Evolutionary conservation across 2,113 vertebrate species (phyloP), one percentile per base, ranked within the genome.

Genomic region (Eulemur rufifrons): DNA sequence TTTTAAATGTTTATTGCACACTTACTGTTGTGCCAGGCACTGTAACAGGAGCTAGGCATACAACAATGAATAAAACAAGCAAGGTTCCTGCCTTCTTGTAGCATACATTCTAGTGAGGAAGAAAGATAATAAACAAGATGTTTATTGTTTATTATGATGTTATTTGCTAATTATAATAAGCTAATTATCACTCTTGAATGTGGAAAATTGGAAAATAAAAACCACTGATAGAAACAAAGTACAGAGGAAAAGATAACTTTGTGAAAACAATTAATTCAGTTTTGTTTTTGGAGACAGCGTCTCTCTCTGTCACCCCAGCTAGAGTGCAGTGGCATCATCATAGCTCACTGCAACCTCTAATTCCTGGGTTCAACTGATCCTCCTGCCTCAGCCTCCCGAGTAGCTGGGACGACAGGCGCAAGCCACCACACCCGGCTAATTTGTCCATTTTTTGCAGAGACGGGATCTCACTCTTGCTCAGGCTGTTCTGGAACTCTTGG

Each of bases 1-100:
- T 96, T 97, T 96, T 85, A 94, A 96, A 94, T 84, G 63, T 97
- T 97, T 97, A 96, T 90, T 95, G 95, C 95, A 45, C 59, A 92
- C 76, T 87, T 94, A 39, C 54, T 88, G 17, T 32, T 93, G 29
- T 89, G 84, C 81, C 63, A 93, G 42, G 78, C 91, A 86, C 63
- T 89, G 27, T 89, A 74, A 95, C 64, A 96, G 78, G 37, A 95
- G 47, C 84, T 91, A 86, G 63, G 50, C 56, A 90, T 71, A 92
- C 76, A 94, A 80, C 54, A 97, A 91, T 69, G 52, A 89, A n/a
- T 34, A 82, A 95, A 95, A n/a, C 29, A 93, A 69, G 54, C 64
- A 73, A 93, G 56, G 45, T 71, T 92, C 69, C 89, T 83, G 84
- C 80, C 76, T 76, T 76, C 74, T 90, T 71, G 32, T 29, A 96